Conservation (phyloP, 2,797 vertebrate species). For the Philypnodon macrostomus region DNA sequence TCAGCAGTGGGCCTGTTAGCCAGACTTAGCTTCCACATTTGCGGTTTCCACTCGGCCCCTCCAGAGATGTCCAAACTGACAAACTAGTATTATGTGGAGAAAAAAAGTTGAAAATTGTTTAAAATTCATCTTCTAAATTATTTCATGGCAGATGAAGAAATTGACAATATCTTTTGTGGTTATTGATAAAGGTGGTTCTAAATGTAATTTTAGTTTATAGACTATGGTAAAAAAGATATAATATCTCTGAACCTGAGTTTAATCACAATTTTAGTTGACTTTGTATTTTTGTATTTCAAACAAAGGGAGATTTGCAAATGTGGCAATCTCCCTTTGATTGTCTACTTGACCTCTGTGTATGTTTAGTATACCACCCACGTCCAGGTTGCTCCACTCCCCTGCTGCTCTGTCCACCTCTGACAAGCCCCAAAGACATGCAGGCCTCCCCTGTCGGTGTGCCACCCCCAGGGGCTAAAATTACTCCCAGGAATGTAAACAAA, state of each 20-base stretch:
- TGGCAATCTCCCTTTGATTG: too few relatives aligned
- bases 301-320: too few relatives aligned
- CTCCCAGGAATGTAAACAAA: constrained; percentile 81
- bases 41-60: constrained; percentile 7
- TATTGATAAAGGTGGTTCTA: too few relatives aligned
- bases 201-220: too few relatives aligned
- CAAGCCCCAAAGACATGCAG: constrained; percentile 66
- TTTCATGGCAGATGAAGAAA: constrained; percentile 20
- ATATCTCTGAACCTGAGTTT: too few relatives aligned
- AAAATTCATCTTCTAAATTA: constrained; percentile 26
- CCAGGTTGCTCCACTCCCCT: constrained; percentile 63
- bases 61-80: constrained; percentile 4
- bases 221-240: too few relatives aligned
- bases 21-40: constrained; percentile 9
- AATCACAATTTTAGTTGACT: too few relatives aligned
- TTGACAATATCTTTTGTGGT: constrained; percentile 19
- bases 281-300: too few relatives aligned
- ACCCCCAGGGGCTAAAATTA: constrained; percentile 75
- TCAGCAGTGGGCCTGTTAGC: constrained; percentile 78
- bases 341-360: neutral
- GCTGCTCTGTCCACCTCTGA: constrained; percentile 64
- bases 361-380: constrained; percentile 67
- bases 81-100: constrained; percentile 9
- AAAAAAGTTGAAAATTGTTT: constrained; percentile 12
- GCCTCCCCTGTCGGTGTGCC: constrained; percentile 42